Conservation (phyloP, 2,888 invertebrate species). For the Allophyes oxyacanthae region DNA sequence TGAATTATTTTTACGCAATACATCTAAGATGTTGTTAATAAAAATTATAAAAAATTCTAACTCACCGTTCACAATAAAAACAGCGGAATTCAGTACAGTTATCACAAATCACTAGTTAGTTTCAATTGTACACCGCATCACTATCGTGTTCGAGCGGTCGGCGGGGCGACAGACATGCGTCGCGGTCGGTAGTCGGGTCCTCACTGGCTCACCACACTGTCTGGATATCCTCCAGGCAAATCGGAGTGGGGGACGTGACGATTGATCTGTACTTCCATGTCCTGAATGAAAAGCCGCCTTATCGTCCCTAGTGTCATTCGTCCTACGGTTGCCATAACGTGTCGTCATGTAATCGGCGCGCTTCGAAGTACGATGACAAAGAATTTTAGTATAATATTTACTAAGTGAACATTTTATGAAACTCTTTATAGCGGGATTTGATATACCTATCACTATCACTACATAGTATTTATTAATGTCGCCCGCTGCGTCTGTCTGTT, state of each 20-base stretch:
- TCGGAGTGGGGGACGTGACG: conserved; percentile 68
- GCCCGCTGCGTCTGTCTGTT: too few relatives aligned
- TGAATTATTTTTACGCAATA: too few relatives aligned
- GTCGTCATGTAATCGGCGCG: background rate
- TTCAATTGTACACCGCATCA: conserved; percentile 78
- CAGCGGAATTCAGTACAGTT: conserved; percentile 55
- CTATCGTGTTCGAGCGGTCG: conserved; percentile 62
- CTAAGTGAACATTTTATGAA: too few relatives aligned
- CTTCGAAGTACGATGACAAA: background rate
- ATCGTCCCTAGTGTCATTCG: conserved; percentile 55
- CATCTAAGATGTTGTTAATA: background rate
- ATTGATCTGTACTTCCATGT: conserved; percentile 83
- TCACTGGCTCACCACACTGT: conserved; percentile 70
- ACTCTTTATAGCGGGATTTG: too few relatives aligned
- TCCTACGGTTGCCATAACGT: conserved; percentile 30
- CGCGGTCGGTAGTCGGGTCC: conserved; percentile 66
- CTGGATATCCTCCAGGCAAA: conserved; percentile 70
- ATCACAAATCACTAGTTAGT: conserved; percentile 69
- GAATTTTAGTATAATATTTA: background rate
- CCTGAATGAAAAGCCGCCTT: conserved; percentile 78
- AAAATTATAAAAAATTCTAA: conserved; percentile 13
- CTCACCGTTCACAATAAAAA: conserved; percentile 68
- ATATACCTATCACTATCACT: too few relatives aligned
- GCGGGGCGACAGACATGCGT: conserved; percentile 60
- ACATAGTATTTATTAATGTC: too few relatives aligned